Evolutionary conservation across 2,888 invertebrate species (phyloP).

Genomic region (Euplexia lucipara): DNA sequence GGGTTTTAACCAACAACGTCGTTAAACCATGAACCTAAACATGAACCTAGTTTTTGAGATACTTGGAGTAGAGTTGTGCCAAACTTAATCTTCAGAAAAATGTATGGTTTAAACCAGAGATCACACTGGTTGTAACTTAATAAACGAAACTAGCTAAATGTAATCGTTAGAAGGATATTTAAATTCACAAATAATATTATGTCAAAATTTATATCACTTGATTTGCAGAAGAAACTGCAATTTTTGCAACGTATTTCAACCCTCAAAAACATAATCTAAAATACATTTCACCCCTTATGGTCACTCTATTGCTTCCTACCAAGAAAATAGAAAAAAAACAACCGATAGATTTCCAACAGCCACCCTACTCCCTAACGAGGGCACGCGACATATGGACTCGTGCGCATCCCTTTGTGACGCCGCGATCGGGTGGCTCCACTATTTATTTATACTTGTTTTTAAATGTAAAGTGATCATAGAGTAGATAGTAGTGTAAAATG

Average conservation of each 20-base stretch:
- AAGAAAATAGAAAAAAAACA: conserved; percentile 46
- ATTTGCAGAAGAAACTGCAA: neutral
- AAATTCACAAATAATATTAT: too few species aligned
- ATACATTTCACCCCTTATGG: conserved; percentile 22
- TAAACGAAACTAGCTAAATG: too few species aligned
- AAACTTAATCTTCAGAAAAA: too few species aligned
- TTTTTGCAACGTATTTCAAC: neutral
- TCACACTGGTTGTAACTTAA: too few species aligned
- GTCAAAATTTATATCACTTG: too few species aligned
- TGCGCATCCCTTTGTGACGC: conserved; percentile 79
- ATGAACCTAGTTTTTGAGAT: too few species aligned
- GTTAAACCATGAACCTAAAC: too few species aligned
- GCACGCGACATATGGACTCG: conserved; percentile 83
- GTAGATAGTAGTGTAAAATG: too few species aligned
- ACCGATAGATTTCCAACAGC: conserved; percentile 33
- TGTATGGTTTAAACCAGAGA: too few species aligned
- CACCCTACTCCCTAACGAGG: conserved; percentile 61
- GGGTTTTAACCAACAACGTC: too few species aligned
- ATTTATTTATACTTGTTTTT: conserved; percentile 62
- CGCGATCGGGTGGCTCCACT: conserved; percentile 65
- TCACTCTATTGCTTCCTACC: conserved; percentile 40
- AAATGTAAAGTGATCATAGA: conserved; percentile 35
- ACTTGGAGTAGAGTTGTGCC: too few species aligned
- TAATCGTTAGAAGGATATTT: too few species aligned
- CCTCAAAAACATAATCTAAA: conserved; percentile 10